phyloP scores from a whole-genome alignment of 2,888 invertebrate genomes.

The Endomychus coccineus region DNA sequence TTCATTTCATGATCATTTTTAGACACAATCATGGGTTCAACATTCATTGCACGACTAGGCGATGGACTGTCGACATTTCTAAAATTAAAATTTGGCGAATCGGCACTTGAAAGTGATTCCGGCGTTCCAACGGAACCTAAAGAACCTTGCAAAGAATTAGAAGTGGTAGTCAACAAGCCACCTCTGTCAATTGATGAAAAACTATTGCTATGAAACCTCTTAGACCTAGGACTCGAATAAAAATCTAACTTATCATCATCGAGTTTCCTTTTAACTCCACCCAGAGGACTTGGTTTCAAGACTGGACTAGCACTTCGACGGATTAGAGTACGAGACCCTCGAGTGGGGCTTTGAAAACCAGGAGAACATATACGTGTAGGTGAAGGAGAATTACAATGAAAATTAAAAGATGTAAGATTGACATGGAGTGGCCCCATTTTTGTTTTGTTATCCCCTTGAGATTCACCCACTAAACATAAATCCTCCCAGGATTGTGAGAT shows the following conservation, averaged over 20 bases:
- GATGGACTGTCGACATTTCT: constrained; percentile 50
- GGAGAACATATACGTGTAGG: constrained; percentile 38
- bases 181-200: constrained; percentile 37
- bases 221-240: constrained; percentile 41
- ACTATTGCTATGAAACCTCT: constrained; percentile 43
- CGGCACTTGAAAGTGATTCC: constrained; percentile 54
- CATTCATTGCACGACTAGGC: constrained; percentile 40
- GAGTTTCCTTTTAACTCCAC: constrained; percentile 61
- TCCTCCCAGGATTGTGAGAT: constrained; percentile 95
- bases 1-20: constrained; percentile 43
- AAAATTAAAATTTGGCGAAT: constrained; percentile 53
- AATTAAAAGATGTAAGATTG: constrained; percentile 38
- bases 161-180: constrained; percentile 39
- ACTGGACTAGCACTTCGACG: constrained; percentile 85
- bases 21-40: constrained; percentile 36
- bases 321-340: constrained; percentile 61
- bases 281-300: constrained; percentile 67
- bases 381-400: constrained; percentile 35
- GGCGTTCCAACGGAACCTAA: constrained; percentile 54
- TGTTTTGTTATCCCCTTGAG: constrained; percentile 37
- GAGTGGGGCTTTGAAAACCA: constrained; percentile 57
- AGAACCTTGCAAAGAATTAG: constrained; percentile 35
- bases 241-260: constrained; percentile 47
- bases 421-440: constrained; percentile 45
- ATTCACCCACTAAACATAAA: constrained; percentile 63